Conservation (phyloP, 1,140 invertebrate genomes). For the Pseudomyrmex cubaensis region DNA sequence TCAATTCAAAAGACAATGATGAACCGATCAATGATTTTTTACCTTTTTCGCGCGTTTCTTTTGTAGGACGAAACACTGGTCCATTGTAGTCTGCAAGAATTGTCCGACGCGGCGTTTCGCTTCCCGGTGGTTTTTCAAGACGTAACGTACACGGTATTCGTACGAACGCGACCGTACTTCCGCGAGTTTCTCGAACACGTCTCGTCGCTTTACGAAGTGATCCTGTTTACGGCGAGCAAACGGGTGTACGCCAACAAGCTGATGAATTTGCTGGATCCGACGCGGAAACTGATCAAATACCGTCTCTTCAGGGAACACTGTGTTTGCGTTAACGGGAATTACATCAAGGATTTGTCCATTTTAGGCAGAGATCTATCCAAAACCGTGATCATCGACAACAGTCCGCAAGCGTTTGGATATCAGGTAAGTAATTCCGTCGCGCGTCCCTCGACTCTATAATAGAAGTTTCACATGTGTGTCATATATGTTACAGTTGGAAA, state of each 20-base stretch:
- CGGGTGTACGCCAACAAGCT: slow-evolving; percentile 98
- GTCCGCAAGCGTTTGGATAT: slow-evolving; percentile 96
- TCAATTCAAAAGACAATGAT: too few relatives aligned
- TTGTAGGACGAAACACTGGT: slow-evolving; percentile 95
- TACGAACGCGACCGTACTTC: slow-evolving; percentile 96
- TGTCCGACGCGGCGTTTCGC: slow-evolving; percentile 96
- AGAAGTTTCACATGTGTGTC: slow-evolving; percentile 33
- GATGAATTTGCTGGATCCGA: slow-evolving; percentile 96
- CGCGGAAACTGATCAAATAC: slow-evolving; percentile 95
- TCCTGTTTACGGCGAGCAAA: slow-evolving; percentile 98
- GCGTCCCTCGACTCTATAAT: too few relatives aligned
- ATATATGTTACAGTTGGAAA: slow-evolving; percentile 92
- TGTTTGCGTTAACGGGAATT: slow-evolving; percentile 97
- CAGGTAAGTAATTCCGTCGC: slow-evolving; percentile 87
- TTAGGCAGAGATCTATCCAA: slow-evolving; percentile 96
- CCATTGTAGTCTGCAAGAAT: slow-evolving; percentile 96
- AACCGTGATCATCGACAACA: slow-evolving; percentile 97
- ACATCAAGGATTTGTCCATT: slow-evolving; percentile 98
- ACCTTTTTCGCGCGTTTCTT: slow-evolving; percentile 1
- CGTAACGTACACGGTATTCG: slow-evolving; percentile 95
- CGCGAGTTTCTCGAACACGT: slow-evolving; percentile 96
- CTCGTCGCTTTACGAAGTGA: slow-evolving; percentile 96
- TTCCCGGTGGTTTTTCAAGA: slow-evolving; percentile 98
- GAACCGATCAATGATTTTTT: too few relatives aligned
- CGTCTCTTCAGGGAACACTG: slow-evolving; percentile 98